These are phyloP conservation scores for Alectura lathami DNA, from an alignment of 2,113 vertebrate genomes.

Conservation along the genomic window DNA sequence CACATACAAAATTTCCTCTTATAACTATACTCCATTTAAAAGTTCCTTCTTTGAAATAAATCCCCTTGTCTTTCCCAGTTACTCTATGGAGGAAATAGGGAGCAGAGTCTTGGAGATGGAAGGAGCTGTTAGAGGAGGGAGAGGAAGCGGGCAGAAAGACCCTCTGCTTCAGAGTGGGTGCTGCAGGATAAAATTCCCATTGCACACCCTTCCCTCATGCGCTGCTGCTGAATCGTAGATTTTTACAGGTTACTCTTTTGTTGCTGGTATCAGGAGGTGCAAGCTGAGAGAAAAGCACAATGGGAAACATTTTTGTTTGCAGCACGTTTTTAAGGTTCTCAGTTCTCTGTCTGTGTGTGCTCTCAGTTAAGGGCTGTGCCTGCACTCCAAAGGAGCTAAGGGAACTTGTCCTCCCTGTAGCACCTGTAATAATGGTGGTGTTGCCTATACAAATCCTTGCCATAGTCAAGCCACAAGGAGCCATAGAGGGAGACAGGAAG, in stretches of 20 bases:
- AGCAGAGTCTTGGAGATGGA: no score
- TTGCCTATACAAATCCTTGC: not conserved
- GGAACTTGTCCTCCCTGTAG: not conserved
- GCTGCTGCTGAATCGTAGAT: not conserved
- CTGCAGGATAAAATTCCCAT: not conserved
- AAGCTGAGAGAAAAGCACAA: not conserved
- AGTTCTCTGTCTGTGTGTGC: not conserved
- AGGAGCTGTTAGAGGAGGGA: not conserved
- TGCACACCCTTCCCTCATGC: not conserved
- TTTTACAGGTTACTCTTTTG: not conserved
- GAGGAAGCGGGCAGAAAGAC: not conserved
- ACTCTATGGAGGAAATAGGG: not conserved
- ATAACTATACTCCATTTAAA: not conserved
- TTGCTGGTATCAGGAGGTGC: not conserved
- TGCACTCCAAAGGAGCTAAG: no score
- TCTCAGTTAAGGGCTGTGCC: not conserved
- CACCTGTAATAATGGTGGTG: not conserved
- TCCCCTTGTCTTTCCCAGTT: not conserved
- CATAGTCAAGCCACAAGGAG: not conserved
- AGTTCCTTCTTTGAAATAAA: not conserved
- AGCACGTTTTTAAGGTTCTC: not conserved
- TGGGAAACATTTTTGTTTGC: not conserved
- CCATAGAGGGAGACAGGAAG: not conserved
- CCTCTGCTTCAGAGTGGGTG: not conserved
- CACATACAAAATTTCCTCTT: not conserved